phyloP scores from a whole-genome alignment of 2,888 invertebrate species.

The Philhelius pedissequus region DNA sequence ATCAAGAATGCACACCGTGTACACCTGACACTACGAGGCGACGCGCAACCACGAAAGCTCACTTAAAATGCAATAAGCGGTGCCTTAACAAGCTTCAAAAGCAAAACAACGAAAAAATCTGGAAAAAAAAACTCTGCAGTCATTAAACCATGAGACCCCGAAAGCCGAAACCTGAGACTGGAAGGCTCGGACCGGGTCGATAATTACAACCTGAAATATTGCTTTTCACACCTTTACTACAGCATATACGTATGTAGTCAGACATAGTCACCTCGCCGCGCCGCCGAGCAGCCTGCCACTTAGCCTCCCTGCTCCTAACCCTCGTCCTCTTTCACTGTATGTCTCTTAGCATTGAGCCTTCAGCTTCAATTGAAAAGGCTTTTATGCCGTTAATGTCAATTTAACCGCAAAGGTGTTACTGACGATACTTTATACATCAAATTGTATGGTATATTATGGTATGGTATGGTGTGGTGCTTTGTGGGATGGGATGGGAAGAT shows the following conservation, averaged over 20 bases:
- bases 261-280: neutral
- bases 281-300: neutral
- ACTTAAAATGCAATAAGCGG: constrained; percentile 3
- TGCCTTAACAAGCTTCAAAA: constrained; percentile 14
- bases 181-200: constrained; percentile 19
- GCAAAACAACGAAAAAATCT: neutral
- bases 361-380: constrained; percentile 44
- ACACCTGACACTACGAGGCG: constrained; percentile 13
- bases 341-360: constrained; percentile 13
- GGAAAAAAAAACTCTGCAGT: neutral
- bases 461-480: neutral
- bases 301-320: neutral
- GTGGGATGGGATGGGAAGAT: neutral
- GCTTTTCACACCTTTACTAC: constrained; percentile 60
- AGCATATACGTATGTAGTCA: neutral
- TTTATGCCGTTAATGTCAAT: constrained; percentile 63
- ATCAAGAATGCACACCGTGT: constrained; percentile 59
- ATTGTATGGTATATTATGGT: neutral
- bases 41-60: neutral
- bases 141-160: constrained; percentile 20
- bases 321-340: neutral
- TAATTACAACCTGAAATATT: constrained; percentile 68
- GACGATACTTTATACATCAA: constrained; percentile 27
- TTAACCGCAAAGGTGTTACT: constrained; percentile 64
- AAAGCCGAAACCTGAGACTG: constrained; percentile 33